Evolutionary conservation across 37 sponge, comb jelly and placozoan genomes (phyloP).

Genomic region (Cladorhizidae sp.): DNA sequence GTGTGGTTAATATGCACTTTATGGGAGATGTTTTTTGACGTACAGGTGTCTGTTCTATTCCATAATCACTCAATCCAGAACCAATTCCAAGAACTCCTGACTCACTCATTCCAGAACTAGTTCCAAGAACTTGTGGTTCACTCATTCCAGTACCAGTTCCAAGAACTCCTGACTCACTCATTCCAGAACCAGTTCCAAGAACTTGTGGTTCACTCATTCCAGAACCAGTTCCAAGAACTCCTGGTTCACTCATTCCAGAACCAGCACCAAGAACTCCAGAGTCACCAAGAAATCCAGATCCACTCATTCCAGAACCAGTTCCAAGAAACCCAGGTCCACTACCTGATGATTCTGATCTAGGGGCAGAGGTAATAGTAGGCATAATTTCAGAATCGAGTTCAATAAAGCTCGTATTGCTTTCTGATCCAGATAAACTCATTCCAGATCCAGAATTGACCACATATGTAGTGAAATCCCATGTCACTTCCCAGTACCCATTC

Average conservation of each 20-base stretch:
- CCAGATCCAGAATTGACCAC: background rate
- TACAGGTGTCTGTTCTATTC: background rate
- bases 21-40: background rate
- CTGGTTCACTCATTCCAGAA: slow-evolving; percentile 13
- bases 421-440: background rate
- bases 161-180: too few species aligned
- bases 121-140: slow-evolving; percentile 4
- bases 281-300: background rate
- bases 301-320: slow-evolving; percentile 13
- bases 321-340: background rate
- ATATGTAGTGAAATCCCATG: slow-evolving; percentile 35
- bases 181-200: slow-evolving; percentile 9
- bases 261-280: slow-evolving; percentile 2
- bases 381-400: background rate
- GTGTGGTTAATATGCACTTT: slow-evolving; percentile 18
- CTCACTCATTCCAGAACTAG: slow-evolving; percentile 19
- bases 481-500: slow-evolving; percentile 86
- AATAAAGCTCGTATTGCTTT: background rate
- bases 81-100: slow-evolving; percentile 6
- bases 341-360: slow-evolving; percentile 1
- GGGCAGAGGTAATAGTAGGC: background rate
- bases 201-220: too few species aligned
- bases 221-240: too few species aligned
- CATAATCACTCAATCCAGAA: slow-evolving; percentile 21
- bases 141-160: too few species aligned